Conservation (phyloP, 2,797 vertebrate species). For the Amblyraja radiata region DNA sequence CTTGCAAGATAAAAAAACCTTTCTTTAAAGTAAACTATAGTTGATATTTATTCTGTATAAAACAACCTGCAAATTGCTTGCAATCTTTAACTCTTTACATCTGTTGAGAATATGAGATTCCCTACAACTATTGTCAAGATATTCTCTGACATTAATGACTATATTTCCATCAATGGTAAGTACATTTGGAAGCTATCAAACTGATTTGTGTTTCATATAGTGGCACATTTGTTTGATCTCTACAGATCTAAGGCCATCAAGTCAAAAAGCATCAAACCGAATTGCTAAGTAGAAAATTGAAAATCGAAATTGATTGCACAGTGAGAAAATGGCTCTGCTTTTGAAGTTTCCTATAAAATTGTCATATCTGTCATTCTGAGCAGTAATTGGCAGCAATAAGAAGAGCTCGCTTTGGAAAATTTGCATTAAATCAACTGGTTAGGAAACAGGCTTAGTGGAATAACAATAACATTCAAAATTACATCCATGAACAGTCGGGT, state of each 20-base stretch:
- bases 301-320: background rate
- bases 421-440: constrained; percentile 1
- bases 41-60: background rate
- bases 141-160: background rate
- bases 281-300: constrained; percentile 2
- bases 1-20: background rate
- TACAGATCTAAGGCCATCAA: background rate
- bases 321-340: background rate
- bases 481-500: background rate
- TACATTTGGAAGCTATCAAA: constrained; percentile 6
- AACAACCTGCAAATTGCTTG: background rate
- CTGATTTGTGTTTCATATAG: background rate
- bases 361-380: background rate
- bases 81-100: background rate
- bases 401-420: background rate
- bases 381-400: background rate
- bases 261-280: background rate
- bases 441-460: background rate
- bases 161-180: background rate
- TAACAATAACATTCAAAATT: background rate
- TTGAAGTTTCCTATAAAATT: background rate
- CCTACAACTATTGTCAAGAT: background rate
- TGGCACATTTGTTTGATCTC: background rate
- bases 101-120: background rate
- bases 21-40: background rate